These are phyloP conservation scores for Hofmannophila pseudospretella DNA, from an alignment of 2,888 invertebrate genomes.

Conservation along the genomic window DNA sequence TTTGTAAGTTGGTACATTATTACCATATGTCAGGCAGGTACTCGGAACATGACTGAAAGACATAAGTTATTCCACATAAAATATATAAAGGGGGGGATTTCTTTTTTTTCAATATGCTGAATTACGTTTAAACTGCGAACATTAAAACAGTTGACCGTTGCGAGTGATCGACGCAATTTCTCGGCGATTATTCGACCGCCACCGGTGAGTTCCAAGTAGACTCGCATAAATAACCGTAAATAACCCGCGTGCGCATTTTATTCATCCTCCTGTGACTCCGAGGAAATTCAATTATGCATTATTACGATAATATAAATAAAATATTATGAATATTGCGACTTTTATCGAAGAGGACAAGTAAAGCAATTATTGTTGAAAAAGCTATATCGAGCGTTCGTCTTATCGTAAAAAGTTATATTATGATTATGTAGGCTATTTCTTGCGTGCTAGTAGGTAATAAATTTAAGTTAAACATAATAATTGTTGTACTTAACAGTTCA, in stretches of 20 bases:
- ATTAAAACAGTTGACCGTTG: conserved; percentile 27
- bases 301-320: conserved; percentile 6
- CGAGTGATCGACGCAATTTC: conserved; percentile 34
- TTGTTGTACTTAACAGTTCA: too few species aligned
- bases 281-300: conserved; percentile 27
- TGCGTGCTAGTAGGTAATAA: not conserved
- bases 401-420: not conserved
- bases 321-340: not conserved
- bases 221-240: conserved; percentile 46
- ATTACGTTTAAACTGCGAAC: conserved; percentile 26
- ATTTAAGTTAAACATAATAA: too few species aligned
- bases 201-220: conserved; percentile 36
- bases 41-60: too few species aligned
- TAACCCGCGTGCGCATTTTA: conserved; percentile 25
- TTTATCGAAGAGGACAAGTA: not conserved
- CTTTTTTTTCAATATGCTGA: not conserved
- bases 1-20: too few species aligned
- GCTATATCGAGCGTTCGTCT: not conserved
- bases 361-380: not conserved
- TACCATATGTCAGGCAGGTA: too few species aligned
- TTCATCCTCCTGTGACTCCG: conserved; percentile 21
- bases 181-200: conserved; percentile 36
- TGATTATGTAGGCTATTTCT: not conserved
- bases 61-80: too few species aligned
- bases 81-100: too few species aligned